These are phyloP conservation scores for Diplodus sargus DNA, from an alignment of 2,797 vertebrate genomes.

Conservation along the genomic window DNA sequence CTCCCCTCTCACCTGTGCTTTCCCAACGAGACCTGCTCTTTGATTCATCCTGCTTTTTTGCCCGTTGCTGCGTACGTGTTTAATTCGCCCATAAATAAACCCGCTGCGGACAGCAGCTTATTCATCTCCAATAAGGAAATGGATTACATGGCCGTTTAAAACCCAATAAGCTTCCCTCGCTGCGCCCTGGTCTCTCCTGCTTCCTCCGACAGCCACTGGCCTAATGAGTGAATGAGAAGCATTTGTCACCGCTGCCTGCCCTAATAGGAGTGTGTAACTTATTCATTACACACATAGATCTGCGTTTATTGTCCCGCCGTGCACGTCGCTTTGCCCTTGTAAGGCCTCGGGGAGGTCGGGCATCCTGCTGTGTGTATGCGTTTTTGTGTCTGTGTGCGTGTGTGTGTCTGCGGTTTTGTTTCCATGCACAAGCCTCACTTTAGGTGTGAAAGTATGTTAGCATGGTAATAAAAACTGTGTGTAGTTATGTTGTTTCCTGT, in stretches of 20 bases:
- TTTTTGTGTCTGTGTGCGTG: background rate
- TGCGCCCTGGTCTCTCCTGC: constrained; percentile 37
- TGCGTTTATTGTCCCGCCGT: constrained; percentile 58
- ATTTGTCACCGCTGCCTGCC: constrained; percentile 79
- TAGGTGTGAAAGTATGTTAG: constrained; percentile 12
- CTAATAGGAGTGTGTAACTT: constrained; percentile 80
- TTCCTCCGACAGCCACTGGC: constrained; percentile 59
- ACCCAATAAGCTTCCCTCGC: constrained; percentile 76
- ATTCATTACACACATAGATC: constrained; percentile 80
- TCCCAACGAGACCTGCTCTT: constrained; percentile 5
- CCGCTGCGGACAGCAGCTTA: constrained; percentile 64
- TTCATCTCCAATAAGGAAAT: constrained; percentile 81
- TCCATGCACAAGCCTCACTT: background rate
- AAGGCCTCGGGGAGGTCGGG: constrained; percentile 50
- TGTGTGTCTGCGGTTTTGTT: background rate
- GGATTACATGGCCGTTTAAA: constrained; percentile 79
- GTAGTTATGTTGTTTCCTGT: constrained; percentile 13
- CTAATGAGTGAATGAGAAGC: constrained; percentile 83
- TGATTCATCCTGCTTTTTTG: constrained; percentile 47
- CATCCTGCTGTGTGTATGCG: constrained; percentile 26
- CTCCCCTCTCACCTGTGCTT: constrained; percentile 4
- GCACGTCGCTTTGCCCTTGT: constrained; percentile 47
- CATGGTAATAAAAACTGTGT: constrained; percentile 36
- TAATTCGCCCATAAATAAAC: constrained; percentile 76
- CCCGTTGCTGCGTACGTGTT: constrained; percentile 51